These are phyloP conservation scores for Orthonychiurus folsomi DNA, from an alignment of 2,888 invertebrate genomes.

Conservation along the genomic window DNA sequence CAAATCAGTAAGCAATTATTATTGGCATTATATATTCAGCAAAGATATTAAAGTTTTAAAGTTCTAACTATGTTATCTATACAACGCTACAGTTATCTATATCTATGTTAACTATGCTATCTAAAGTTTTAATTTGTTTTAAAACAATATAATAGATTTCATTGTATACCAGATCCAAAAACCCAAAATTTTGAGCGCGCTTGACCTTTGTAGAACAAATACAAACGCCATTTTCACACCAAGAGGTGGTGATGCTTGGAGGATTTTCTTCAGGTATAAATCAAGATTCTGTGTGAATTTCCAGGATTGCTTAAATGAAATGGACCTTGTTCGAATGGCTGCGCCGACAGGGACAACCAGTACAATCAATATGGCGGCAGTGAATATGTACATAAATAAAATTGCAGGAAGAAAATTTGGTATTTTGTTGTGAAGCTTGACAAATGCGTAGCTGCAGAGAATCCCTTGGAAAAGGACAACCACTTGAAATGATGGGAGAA, in stretches of 20 bases:
- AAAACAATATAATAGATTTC: background rate
- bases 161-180: background rate
- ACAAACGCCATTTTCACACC: background rate
- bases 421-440: background rate
- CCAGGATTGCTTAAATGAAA: background rate
- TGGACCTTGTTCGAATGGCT: background rate
- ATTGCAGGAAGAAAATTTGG: background rate
- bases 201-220: background rate
- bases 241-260: background rate
- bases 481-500: too few relatives aligned
- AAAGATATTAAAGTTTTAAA: too few relatives aligned
- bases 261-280: background rate
- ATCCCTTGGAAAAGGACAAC: background rate
- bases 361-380: too few relatives aligned
- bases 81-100: too few relatives aligned
- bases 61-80: too few relatives aligned
- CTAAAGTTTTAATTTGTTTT: background rate
- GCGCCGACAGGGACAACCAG: background rate
- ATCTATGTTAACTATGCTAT: too few relatives aligned
- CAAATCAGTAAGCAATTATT: too few relatives aligned
- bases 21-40: background rate
- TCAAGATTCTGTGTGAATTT: background rate
- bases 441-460: background rate
- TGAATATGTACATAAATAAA: background rate
- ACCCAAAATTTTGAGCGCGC: background rate